These are phyloP conservation scores for Pterocles gutturalis DNA, from an alignment of 2,113 vertebrate genomes.

Conservation along the genomic window DNA sequence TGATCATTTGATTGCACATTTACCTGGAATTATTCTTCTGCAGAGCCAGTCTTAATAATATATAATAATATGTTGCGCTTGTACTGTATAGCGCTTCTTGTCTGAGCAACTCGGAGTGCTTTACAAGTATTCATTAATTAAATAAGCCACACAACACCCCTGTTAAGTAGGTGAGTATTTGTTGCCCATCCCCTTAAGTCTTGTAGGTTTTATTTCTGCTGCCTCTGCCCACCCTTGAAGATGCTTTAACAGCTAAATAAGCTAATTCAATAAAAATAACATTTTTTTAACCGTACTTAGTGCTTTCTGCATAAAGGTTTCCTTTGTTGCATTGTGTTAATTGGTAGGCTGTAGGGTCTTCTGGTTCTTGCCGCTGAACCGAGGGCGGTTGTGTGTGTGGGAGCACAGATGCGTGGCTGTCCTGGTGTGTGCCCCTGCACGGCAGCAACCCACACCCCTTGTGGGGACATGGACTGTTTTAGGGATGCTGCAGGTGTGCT, in stretches of 20 bases:
- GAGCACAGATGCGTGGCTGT: background rate
- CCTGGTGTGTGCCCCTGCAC: fast-evolving
- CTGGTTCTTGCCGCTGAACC: background rate
- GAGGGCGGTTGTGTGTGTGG: background rate
- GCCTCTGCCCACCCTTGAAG: constrained; percentile 42
- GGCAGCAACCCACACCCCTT: background rate
- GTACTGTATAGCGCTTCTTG: constrained; percentile 69
- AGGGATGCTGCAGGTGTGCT: fast-evolving
- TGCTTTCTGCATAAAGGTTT: background rate
- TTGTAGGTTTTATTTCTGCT: constrained; percentile 35
- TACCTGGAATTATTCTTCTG: constrained; percentile 74
- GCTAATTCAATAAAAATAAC: constrained; percentile 33
- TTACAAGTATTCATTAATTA: constrained; percentile 62
- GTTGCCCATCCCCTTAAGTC: constrained; percentile 52
- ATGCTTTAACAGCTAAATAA: constrained; percentile 47
- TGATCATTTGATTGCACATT: constrained; percentile 76
- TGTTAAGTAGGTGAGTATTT: constrained; percentile 65
- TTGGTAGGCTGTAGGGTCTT: background rate
- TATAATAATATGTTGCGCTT: constrained; percentile 72
- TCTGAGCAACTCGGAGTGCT: constrained; percentile 66
- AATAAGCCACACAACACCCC: constrained; percentile 63
- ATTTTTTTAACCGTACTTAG: background rate
- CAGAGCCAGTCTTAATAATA: constrained; percentile 76
- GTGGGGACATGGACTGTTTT: fast-evolving
- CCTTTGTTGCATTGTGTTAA: background rate